phyloP scores from a whole-genome alignment of 2,888 invertebrate species.

The Melanostoma scalare region DNA sequence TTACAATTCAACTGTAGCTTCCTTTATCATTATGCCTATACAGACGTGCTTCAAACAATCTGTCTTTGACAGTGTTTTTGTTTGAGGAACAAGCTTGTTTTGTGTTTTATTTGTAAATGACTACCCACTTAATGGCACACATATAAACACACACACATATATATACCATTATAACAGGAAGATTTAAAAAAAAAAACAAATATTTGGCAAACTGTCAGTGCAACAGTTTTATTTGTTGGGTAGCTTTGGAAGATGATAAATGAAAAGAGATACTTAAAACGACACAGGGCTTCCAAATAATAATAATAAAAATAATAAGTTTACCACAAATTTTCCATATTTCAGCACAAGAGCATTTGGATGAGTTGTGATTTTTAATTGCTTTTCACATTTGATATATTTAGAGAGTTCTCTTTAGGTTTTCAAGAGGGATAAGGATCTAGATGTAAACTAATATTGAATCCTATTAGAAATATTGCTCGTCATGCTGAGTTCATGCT shows the following conservation, averaged over 20 bases:
- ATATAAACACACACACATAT: slow-evolving; percentile 28
- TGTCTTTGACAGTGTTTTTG: too few species aligned
- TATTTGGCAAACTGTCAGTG: slow-evolving; percentile 15
- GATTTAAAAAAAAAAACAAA: not conserved
- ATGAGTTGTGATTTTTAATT: slow-evolving; percentile 62
- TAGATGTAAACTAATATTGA: slow-evolving; percentile 61
- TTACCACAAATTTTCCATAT: slow-evolving; percentile 41
- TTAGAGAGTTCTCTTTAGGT: not conserved
- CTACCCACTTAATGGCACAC: slow-evolving; percentile 10
- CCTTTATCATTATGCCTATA: too few species aligned
- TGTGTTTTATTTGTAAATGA: slow-evolving; percentile 31
- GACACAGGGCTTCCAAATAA: not conserved
- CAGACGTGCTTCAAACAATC: too few species aligned
- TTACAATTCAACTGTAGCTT: too few species aligned
- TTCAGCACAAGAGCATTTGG: slow-evolving; percentile 50
- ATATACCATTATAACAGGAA: not conserved
- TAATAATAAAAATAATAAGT: slow-evolving; percentile 4
- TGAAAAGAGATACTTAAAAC: slow-evolving; percentile 26
- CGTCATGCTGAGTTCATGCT: slow-evolving; percentile 21
- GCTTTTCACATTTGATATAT: slow-evolving; percentile 42
- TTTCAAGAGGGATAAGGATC: slow-evolving; percentile 14
- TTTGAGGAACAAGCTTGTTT: too few species aligned
- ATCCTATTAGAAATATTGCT: slow-evolving; percentile 47
- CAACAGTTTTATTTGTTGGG: slow-evolving; percentile 15
- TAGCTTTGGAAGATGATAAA: not conserved